Conservation (phyloP, 2,888 invertebrate genomes). For the Apodemia mormo region DNA sequence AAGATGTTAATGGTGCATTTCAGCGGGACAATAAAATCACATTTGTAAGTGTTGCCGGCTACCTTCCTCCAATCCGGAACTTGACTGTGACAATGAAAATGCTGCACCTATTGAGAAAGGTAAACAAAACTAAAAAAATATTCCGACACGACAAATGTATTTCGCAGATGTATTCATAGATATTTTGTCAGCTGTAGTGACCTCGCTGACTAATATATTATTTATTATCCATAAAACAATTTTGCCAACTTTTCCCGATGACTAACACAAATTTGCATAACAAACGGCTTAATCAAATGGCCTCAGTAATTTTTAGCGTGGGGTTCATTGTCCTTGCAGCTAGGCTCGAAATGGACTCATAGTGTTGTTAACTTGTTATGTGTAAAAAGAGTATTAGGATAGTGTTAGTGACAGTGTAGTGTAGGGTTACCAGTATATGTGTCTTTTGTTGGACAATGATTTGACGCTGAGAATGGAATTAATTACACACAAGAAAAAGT, state of each 20-base stretch:
- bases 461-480: background rate
- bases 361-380: conserved; percentile 50
- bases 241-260: conserved; percentile 62
- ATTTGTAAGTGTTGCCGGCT: too few relatives aligned
- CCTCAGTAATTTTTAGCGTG: conserved; percentile 23
- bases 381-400: conserved; percentile 46
- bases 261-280: conserved; percentile 55
- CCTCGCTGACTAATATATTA: background rate
- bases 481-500: too few relatives aligned
- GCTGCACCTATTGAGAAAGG: too few relatives aligned
- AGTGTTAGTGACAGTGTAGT: conserved; percentile 31
- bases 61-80: too few relatives aligned
- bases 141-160: background rate
- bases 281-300: conserved; percentile 38
- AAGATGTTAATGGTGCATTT: too few relatives aligned
- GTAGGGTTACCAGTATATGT: conserved; percentile 32
- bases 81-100: too few relatives aligned
- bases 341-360: conserved; percentile 46
- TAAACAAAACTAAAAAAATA: background rate
- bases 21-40: too few relatives aligned
- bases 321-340: conserved; percentile 43
- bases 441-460: background rate
- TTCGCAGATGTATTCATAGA: background rate
- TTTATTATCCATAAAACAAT: conserved; percentile 44
- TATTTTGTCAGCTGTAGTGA: conserved; percentile 8